Conservation (phyloP, 2,888 invertebrate genomes). For the Polydrusus tereticollis region DNA sequence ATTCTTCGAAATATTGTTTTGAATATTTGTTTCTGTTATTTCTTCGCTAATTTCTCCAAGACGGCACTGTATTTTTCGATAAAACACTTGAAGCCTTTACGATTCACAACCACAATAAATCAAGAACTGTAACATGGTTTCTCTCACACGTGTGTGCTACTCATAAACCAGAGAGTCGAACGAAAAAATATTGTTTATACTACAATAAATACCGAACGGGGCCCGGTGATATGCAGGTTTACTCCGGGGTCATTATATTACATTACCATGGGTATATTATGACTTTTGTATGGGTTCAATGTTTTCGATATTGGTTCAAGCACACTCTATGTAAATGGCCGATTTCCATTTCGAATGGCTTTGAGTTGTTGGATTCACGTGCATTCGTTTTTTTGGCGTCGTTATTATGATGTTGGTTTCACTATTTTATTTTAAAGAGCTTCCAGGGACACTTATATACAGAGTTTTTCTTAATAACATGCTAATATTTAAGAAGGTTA, state of each 20-base stretch:
- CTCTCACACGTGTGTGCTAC: conserved; percentile 35
- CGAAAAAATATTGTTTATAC: conserved; percentile 53
- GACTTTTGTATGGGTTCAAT: conserved; percentile 29
- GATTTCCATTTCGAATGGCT: neutral
- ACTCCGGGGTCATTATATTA: conserved; percentile 29
- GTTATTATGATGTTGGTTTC: no score
- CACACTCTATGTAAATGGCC: neutral
- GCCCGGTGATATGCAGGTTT: conserved; percentile 26
- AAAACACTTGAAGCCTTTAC: conserved; percentile 34
- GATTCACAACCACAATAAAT: conserved; percentile 38
- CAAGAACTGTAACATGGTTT: conserved; percentile 32
- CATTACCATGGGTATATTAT: conserved; percentile 30
- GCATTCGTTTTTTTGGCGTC: neutral
- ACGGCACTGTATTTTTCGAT: conserved; percentile 11
- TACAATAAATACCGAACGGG: conserved; percentile 40
- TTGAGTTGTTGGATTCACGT: neutral
- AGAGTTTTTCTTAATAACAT: no score
- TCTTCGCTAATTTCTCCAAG: neutral
- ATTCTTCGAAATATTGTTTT: no score
- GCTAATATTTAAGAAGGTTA: no score
- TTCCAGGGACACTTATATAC: no score
- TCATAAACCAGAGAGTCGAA: conserved; percentile 39
- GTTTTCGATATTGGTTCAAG: neutral
- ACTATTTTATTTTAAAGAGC: no score
- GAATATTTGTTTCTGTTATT: no score